Evolutionary conservation across 2,113 vertebrate species (phyloP), one percentile per base, ranked within the genome.

Genomic region (Sitta europaea): DNA sequence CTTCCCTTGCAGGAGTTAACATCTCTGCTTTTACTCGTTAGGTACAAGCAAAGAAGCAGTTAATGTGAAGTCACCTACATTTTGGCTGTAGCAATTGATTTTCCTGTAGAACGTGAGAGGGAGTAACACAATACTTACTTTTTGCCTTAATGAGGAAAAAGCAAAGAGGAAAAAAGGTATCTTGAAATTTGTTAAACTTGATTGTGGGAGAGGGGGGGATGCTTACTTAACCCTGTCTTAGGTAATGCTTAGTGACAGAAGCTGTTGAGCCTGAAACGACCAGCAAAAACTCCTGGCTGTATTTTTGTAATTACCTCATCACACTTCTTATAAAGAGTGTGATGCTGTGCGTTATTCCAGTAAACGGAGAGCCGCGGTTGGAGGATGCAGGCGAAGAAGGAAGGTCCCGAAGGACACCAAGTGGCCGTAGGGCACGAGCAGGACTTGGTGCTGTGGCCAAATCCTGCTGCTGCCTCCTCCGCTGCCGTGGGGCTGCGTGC

Each of bases 261-360:
- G 12, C 71, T 85, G 42, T 48, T 29, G 24, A 76, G 50, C 58
- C 72, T 62, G 14, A 84, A 86, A 93, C 62, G 31, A 71, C 71
- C 83, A 90, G 74, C 14, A 5, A 82, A 95, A 97, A 88, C 57
- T 93, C 95, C 92, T 85, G 23, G 27, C 36, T 78, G 24, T 79
- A 1, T 61, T 65, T 87, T 40, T 68, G 84, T 1, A 6, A 42
- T 90, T 72, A 86, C 92, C 71, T 95, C 95, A 93, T 93, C 54
- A 3, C 27, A 4, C 36, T 92, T 95, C 81, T 94, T 72, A 33
- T 27, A 79, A 93, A 66, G 66, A 27, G 40, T 7, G 54, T 33
- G 50, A 23, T 61, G 12, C 42, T 53, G 1, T 70, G 85, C 12
- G 0, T 42, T 54, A 9, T 87, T 91, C 85, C 90, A 73, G 96